phyloP scores from a whole-genome alignment of 2,797 vertebrate species.

The Sylvilagus floridanus region DNA sequence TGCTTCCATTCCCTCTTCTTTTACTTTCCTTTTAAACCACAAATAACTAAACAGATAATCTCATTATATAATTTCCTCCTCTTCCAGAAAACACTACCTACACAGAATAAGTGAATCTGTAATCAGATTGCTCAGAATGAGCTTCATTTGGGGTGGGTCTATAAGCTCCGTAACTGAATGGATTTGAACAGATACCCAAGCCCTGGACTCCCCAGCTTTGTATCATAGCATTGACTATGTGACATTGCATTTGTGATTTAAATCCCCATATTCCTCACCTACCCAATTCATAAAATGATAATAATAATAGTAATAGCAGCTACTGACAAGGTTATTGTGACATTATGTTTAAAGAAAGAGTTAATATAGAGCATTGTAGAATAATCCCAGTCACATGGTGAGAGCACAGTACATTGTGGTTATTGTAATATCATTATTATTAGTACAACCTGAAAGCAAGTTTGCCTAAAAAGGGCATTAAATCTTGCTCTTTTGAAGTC shows the following conservation, averaged over 20 bases:
- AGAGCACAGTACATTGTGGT: not conserved
- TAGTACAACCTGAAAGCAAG: not conserved
- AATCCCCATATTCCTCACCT: not conserved
- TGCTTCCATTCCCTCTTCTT: not conserved
- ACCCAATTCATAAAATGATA: not conserved
- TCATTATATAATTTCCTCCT: not conserved
- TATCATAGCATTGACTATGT: not conserved
- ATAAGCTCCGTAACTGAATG: not conserved
- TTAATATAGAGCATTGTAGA: not conserved
- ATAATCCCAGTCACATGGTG: not conserved
- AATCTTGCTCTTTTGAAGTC: not conserved
- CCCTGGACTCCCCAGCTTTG: not conserved
- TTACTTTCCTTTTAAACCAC: conserved; percentile 15
- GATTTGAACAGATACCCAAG: not conserved
- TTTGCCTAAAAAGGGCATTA: not conserved
- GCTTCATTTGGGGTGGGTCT: not conserved
- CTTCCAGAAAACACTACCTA: not conserved
- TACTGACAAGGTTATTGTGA: not conserved
- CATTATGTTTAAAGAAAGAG: not conserved
- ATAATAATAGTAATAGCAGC: not conserved
- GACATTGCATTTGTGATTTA: not conserved
- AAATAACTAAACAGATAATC: not conserved
- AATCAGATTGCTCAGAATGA: not conserved
- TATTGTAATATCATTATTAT: not conserved
- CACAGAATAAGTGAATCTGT: not conserved